These are phyloP conservation scores for Gila robusta DNA, from an alignment of 2,797 vertebrate species.

Conservation along the genomic window DNA sequence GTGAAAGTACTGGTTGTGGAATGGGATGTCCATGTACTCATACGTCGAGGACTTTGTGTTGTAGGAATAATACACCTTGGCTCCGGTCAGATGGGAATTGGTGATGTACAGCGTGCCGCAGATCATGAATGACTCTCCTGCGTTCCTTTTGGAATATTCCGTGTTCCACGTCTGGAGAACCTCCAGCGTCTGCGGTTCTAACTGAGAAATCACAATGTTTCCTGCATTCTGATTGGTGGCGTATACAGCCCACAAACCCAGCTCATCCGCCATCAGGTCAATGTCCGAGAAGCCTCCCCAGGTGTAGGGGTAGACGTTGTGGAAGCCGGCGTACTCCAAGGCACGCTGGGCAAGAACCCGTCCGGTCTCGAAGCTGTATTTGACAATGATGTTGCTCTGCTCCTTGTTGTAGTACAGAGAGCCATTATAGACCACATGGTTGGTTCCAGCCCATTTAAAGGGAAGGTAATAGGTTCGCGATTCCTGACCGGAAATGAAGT, in stretches of 20 bases:
- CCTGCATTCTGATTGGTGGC: conserved; percentile 98
- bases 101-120: conserved; percentile 97
- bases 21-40: conserved; percentile 97
- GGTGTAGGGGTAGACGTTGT: conserved; percentile 97
- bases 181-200: conserved; percentile 92
- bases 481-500: conserved; percentile 91
- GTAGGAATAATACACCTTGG: conserved; percentile 97
- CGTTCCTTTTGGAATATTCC: conserved; percentile 95
- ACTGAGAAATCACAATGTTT: conserved; percentile 94
- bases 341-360: conserved; percentile 91
- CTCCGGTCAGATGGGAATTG: conserved; percentile 95
- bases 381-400: conserved; percentile 98
- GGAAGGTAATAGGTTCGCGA: conserved; percentile 97
- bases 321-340: conserved; percentile 95
- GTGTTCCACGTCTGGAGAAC: conserved; percentile 96
- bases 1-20: conserved; percentile 98
- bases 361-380: conserved; percentile 94
- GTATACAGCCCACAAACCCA: conserved; percentile 96
- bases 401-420: conserved; percentile 99
- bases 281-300: conserved; percentile 99
- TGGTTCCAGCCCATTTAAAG: conserved; percentile 98
- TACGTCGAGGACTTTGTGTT: conserved; percentile 96
- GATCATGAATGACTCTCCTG: conserved; percentile 98
- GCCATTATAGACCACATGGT: conserved; percentile 96
- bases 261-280: conserved; percentile 96